Conservation (phyloP, 2,113 vertebrate species). For the Phylloscopus trochilus region DNA sequence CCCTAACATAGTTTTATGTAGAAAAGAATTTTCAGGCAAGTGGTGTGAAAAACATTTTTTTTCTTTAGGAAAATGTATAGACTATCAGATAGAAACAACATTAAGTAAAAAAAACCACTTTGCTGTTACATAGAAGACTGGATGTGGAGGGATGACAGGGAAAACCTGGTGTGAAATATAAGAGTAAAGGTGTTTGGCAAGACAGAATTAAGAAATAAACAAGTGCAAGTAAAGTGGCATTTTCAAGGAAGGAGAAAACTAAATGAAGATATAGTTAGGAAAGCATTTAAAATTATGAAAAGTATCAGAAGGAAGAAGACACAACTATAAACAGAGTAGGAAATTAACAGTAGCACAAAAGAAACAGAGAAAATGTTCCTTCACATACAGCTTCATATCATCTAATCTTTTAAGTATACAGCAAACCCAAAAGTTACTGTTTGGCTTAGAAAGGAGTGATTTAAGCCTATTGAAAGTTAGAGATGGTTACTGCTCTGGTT, state of each 20-base stretch:
- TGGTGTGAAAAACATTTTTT: neutral
- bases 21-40: neutral
- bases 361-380: neutral
- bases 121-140: neutral
- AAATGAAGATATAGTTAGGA: neutral
- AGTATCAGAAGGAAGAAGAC: neutral
- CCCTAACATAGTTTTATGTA: neutral
- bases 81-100: neutral
- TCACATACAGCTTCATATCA: neutral
- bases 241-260: neutral
- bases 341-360: neutral
- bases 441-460: neutral
- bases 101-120: neutral
- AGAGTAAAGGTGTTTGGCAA: neutral
- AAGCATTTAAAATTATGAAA: neutral
- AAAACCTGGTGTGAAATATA: neutral
- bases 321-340: neutral
- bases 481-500: neutral
- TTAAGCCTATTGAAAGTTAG: neutral
- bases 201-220: neutral
- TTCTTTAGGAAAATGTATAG: neutral
- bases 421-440: neutral
- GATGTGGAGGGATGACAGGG: fast-evolving
- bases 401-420: neutral
- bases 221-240: neutral